phyloP scores from a whole-genome alignment of 2,888 invertebrate genomes.

The Podabrus alpinus region DNA sequence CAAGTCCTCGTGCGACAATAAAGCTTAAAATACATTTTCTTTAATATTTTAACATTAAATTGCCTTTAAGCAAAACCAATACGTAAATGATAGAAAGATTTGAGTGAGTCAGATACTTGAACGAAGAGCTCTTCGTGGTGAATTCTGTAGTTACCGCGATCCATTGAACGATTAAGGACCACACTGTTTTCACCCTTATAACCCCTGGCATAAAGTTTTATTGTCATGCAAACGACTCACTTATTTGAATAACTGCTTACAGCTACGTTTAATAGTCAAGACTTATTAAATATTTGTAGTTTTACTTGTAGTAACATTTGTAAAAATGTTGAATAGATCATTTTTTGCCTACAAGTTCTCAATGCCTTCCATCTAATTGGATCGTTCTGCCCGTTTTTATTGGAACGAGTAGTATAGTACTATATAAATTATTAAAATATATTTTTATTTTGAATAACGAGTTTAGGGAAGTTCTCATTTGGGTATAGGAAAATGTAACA shows the following conservation, averaged over 20 bases:
- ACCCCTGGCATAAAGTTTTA: slow-evolving; percentile 34
- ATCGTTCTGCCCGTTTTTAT: too few relatives aligned
- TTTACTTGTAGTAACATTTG: neutral
- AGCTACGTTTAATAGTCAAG: slow-evolving; percentile 41
- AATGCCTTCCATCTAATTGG: too few relatives aligned
- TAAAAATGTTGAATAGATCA: too few relatives aligned
- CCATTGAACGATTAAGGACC: slow-evolving; percentile 40
- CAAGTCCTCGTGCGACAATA: neutral
- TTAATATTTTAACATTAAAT: slow-evolving; percentile 3
- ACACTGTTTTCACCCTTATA: slow-evolving; percentile 37
- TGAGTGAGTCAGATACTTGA: slow-evolving; percentile 38
- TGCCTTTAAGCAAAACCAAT: neutral
- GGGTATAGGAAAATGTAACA: too few relatives aligned
- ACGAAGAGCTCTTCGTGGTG: slow-evolving; percentile 36
- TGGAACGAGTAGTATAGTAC: too few relatives aligned
- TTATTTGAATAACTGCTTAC: slow-evolving; percentile 43
- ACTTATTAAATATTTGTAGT: slow-evolving; percentile 34
- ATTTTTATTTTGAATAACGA: too few relatives aligned
- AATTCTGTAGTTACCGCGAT: slow-evolving; percentile 42
- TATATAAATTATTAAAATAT: too few relatives aligned
- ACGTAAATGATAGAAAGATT: neutral
- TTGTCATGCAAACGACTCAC: slow-evolving; percentile 39
- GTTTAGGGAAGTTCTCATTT: too few relatives aligned
- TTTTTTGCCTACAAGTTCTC: too few relatives aligned
- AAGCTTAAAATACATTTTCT: neutral